phyloP scores from a whole-genome alignment of 2,113 vertebrate genomes.

The Benitochromis conjunctus region DNA sequence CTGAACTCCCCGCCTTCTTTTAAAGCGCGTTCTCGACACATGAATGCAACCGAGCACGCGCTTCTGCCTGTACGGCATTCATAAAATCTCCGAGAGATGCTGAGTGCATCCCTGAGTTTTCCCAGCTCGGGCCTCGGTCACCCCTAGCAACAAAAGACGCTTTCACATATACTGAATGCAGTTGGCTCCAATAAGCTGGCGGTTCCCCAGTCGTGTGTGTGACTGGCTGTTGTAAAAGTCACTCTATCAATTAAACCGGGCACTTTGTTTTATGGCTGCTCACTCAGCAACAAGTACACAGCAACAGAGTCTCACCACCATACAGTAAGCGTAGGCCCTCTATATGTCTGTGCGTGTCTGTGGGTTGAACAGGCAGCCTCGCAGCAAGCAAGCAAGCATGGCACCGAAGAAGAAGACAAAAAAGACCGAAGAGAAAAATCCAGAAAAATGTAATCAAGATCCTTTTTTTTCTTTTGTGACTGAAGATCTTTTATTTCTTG shows the following conservation, averaged over 20 bases:
- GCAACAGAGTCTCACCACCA: constrained; percentile 22
- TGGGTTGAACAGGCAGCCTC: background rate
- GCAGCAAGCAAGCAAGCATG: constrained; percentile 46
- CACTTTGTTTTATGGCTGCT: constrained; percentile 17
- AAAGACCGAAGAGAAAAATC: constrained; percentile 37
- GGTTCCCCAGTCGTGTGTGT: background rate
- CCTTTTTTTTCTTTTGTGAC: no score
- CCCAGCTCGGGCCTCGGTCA: background rate
- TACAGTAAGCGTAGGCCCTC: background rate
- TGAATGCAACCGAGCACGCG: constrained; percentile 34
- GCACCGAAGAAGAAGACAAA: constrained; percentile 65
- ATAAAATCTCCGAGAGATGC: constrained; percentile 7
- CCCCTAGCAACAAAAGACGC: constrained; percentile 44
- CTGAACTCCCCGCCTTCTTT: constrained; percentile 48
- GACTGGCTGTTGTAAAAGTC: constrained; percentile 35
- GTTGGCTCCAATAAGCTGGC: background rate
- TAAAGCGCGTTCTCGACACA: constrained; percentile 14
- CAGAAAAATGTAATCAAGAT: constrained; percentile 35
- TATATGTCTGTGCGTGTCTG: background rate
- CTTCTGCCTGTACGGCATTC: constrained; percentile 9
- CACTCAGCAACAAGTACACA: constrained; percentile 10
- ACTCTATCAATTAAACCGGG: constrained; percentile 22
- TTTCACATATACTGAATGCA: background rate
- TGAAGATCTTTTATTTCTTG: background rate
- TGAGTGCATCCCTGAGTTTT: constrained; percentile 17